These are phyloP conservation scores for Adelges cooleyi DNA, from an alignment of 1,140 invertebrate genomes.

Conservation along the genomic window DNA sequence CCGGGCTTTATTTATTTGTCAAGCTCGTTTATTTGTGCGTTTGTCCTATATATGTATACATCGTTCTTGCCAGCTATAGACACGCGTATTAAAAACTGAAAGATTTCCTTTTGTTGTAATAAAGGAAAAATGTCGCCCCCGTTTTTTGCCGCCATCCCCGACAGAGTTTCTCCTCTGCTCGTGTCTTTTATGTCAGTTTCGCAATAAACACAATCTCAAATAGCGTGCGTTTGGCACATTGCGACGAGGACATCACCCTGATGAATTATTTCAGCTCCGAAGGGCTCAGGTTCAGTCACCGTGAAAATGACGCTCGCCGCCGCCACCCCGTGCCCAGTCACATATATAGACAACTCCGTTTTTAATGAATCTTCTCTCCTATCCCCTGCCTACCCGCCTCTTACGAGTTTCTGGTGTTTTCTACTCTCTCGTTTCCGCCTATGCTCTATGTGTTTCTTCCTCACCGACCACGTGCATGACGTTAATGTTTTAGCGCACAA, in stretches of 20 bases:
- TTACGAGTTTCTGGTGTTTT: too few relatives aligned
- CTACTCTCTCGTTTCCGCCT: too few relatives aligned
- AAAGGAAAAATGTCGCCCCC: neutral
- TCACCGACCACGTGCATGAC: too few relatives aligned
- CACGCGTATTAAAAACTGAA: slow-evolving; percentile 17
- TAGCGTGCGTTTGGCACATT: slow-evolving; percentile 22
- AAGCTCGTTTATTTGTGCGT: neutral
- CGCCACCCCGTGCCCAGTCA: neutral
- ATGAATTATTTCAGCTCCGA: slow-evolving; percentile 25
- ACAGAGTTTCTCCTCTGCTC: neutral
- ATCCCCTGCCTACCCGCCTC: neutral
- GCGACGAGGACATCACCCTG: slow-evolving; percentile 18
- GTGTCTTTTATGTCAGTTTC: slow-evolving; percentile 19
- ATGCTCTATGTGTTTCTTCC: too few relatives aligned
- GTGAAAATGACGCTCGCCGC: slow-evolving; percentile 18
- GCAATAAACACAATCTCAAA: slow-evolving; percentile 27
- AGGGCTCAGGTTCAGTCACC: slow-evolving; percentile 24
- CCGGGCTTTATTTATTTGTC: too few relatives aligned
- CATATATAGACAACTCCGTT: slow-evolving; percentile 20
- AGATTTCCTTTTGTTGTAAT: slow-evolving; percentile 7
- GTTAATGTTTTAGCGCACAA: too few relatives aligned
- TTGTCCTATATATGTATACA: neutral
- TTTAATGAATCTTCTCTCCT: slow-evolving; percentile 19
- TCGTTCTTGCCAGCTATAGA: too few relatives aligned
- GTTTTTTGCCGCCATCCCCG: neutral